Evolutionary conservation across 2,113 vertebrate species (phyloP).

Genomic region (Calidris pugnax): DNA sequence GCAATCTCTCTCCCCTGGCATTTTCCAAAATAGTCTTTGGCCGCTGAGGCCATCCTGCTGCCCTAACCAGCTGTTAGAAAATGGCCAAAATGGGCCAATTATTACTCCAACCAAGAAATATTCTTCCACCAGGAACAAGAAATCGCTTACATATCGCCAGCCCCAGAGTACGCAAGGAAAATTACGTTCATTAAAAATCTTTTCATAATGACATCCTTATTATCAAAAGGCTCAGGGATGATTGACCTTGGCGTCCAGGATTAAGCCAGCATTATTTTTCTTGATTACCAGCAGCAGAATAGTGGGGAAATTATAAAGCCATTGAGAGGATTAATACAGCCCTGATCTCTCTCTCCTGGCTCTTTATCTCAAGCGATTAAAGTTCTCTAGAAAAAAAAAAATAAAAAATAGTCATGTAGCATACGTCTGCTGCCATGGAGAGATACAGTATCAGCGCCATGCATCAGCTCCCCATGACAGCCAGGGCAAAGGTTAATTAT

Average conservation of each 20-base stretch:
- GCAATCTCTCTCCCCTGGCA: background rate
- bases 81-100: background rate
- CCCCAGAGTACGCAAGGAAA: background rate
- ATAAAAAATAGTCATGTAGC: conserved; percentile 29
- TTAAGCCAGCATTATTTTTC: conserved; percentile 75
- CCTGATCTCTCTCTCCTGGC: conserved; percentile 75
- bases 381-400: conserved; percentile 58
- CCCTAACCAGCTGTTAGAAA: conserved; percentile 5
- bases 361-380: conserved; percentile 81
- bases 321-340: conserved; percentile 79
- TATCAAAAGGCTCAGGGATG: conserved; percentile 56
- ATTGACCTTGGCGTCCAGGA: conserved; percentile 71
- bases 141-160: background rate
- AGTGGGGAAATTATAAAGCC: conserved; percentile 78
- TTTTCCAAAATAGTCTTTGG: background rate
- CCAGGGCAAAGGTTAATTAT: conserved; percentile 77
- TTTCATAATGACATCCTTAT: conserved; percentile 47
- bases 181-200: conserved; percentile 45
- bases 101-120: conserved; percentile 25
- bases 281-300: conserved; percentile 75
- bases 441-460: conserved; percentile 59
- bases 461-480: conserved; percentile 67
- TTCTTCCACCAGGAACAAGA: background rate
- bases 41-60: background rate
- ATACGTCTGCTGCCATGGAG: conserved; percentile 63